Base-by-base conservation (phyloP, 1,140 invertebrate genomes). In the Berghia stephanieae region DNA sequence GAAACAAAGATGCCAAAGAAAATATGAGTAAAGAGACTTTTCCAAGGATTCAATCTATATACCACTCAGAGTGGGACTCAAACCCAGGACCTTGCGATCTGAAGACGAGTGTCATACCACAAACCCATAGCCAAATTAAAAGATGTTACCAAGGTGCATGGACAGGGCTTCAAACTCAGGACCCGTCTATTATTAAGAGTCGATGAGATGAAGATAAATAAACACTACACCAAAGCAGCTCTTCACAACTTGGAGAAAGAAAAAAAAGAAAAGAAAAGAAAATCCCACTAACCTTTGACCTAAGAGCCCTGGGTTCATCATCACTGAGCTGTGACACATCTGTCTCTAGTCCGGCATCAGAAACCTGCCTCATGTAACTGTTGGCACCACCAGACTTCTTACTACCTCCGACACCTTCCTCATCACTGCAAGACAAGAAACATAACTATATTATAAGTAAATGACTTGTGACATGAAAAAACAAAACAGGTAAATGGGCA, bases 301-400 rank as follows among this genome's bases (percentile, higher is more conserved):
- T 77, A 18, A 57, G 3, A 52, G 36, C n/a, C 21, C 75, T 40
- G 24, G 75, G 70, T 27, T 78, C 79, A 27, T 80, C 76, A 34
- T 80, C 76, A 63, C 77, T 80, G 31, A 78, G 57, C 70, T 78
- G 77, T 13, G 79, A 80, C 6, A 76, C 73, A 42, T 78, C 76
- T 18, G 79, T 70, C 34, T 80, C 79, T 38, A 71, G 73, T 13
- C 78, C 78, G 10, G 74, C 75, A 69, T 79, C 78, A 5, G 78
- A 79, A 31, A 52, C 44, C 36, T 79, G 78, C 6, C 78, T 42
- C 2, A 24, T 49, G 36, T 68, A 72, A 27, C 73, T 42, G 27
- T 18, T 44, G n/a, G 10, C 55, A 13, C 60, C 38, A 8, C 34
- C 46, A 8, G 71, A 57, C 27, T 21, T 75, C 63, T 75, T 72